Evolutionary conservation across 2,888 invertebrate species (phyloP), one percentile per base, ranked within the genome.

Genomic region (Antitype chi): DNA sequence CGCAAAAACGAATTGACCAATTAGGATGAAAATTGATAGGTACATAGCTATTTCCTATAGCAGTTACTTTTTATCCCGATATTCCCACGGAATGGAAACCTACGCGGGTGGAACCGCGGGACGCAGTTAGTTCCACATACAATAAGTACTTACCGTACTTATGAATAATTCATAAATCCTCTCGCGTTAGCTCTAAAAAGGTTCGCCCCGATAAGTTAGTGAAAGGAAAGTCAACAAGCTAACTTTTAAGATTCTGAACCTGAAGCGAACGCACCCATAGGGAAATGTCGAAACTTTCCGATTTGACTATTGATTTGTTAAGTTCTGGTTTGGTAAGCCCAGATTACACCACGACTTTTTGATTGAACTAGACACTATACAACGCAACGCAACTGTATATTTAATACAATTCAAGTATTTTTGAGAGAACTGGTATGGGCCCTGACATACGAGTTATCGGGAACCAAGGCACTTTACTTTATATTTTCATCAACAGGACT

Each of bases 161-260:
- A 71, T 85, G 62, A 84, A 82, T 82, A 69, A 82, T 84, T 85
- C 66, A 76, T 32, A 62, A 69, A 72, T 63, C 28, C 28, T 47
- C 59, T 25, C 67, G 63, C 73, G 73, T 81, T 76, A 69, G 71
- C 69, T 83, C 57, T 72, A 62, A 71, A 77, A 70, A 83, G 72
- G 71, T 78, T 74, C 59, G 60, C 63, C 59, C 55, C 60, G 38
- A 59, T 67, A 80, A 80, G 57, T 78, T 76, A 74, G 71, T 78
- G 68, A 80, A 84, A 78, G 71, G 66, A 60, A 52, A 86, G 80
- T 83, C 86, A 80, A 86, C 80, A 78, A 78, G 74, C 59, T 20
- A 80, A 83, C 76, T 84, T 81, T 76, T 32, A 74, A 72, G 72
- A 84, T 57, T 75, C 68, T 53, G 70, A 82, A 81, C 76, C 74